Base-by-base conservation (phyloP, 2,797 vertebrate genomes). In the Muscicapa comitata region DNA sequence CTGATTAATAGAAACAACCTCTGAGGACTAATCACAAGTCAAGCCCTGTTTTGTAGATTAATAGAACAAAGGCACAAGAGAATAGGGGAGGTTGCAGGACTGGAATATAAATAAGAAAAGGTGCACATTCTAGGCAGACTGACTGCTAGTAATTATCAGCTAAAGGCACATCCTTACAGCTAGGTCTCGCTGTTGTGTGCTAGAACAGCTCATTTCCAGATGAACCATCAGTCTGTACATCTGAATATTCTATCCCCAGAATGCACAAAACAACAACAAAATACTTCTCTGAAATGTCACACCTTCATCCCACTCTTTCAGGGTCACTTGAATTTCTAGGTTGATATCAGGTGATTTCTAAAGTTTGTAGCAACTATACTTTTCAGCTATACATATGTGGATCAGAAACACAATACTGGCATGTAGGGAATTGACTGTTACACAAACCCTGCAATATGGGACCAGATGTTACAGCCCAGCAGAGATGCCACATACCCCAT, bases 1-100 rank as follows among this genome's bases (percentile, higher is more conserved):
- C 98, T 98, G 97, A 98, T 98, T 98, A 98, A 98, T 91, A 98
- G 97, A 97, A 98, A 97, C 96, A 97, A 97, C 97, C 97, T 97
- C 97, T 59, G 71, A 98, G 97, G 97, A 97, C 97, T 98, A 97
- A 98, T 98, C 97, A 96, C 96, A 97, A 97, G 94, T 96, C 79
- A n/a, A 97, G 97, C 96, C 94, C 96, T 97, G 97, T 97, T 98
- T 97, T 97, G 95, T 97, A 97, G 97, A 98, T 97, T 97, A 98
- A 97, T 90, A 97, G 97, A 97, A 98, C 96, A 98, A 97, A 97
- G 96, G 92, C 97, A 93, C 93, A 78, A 13, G 80, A 97, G 96
- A 96, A 94, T 91, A 96, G 84, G 84, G 95, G 86, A 95, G 93
- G 87, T 94, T 74, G 94, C 92, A 84, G 95, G 90, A 82, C 78